phyloP scores from a whole-genome alignment of 2,888 invertebrate species.

The Pseudanteris insignis region DNA sequence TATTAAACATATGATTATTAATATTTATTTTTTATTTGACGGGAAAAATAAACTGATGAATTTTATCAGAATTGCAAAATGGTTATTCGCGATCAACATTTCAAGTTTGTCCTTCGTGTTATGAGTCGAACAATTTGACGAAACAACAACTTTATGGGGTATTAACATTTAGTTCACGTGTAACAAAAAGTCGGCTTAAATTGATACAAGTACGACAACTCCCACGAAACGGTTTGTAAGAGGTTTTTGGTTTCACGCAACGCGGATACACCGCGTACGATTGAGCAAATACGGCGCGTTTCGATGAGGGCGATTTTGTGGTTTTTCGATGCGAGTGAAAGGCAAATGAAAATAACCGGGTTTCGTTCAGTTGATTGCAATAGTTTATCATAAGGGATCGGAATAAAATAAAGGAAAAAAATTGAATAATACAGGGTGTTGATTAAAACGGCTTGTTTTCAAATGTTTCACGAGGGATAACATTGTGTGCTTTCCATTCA shows the following conservation, averaged over 20 bases:
- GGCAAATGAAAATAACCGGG: slow-evolving; percentile 30
- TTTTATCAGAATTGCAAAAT: no score
- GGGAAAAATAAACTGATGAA: no score
- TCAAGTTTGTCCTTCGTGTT: no score
- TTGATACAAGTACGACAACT: slow-evolving; percentile 30
- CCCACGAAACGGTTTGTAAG: slow-evolving; percentile 32
- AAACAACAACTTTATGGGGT: no score
- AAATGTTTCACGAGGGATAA: slow-evolving; percentile 15
- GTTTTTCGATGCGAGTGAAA: slow-evolving; percentile 9
- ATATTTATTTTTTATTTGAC: no score
- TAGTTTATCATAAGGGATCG: slow-evolving; percentile 28
- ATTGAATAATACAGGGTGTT: slow-evolving; percentile 23
- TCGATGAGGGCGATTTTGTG: slow-evolving; percentile 25
- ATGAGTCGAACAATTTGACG: no score
- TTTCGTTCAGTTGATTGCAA: slow-evolving; percentile 27
- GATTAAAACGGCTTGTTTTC: slow-evolving; percentile 23
- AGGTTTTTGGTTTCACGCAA: slow-evolving; percentile 37
- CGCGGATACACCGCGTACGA: slow-evolving; percentile 20
- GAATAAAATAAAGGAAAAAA: slow-evolving; percentile 17
- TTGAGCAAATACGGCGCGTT: slow-evolving; percentile 30
- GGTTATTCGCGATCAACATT: no score
- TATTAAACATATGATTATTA: no score
- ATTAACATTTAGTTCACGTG: no score
- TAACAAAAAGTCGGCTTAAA: slow-evolving; percentile 27
- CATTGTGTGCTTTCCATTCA: slow-evolving; percentile 13